These are phyloP conservation scores for Rhineura floridana DNA, from an alignment of 2,113 vertebrate species.

Conservation along the genomic window DNA sequence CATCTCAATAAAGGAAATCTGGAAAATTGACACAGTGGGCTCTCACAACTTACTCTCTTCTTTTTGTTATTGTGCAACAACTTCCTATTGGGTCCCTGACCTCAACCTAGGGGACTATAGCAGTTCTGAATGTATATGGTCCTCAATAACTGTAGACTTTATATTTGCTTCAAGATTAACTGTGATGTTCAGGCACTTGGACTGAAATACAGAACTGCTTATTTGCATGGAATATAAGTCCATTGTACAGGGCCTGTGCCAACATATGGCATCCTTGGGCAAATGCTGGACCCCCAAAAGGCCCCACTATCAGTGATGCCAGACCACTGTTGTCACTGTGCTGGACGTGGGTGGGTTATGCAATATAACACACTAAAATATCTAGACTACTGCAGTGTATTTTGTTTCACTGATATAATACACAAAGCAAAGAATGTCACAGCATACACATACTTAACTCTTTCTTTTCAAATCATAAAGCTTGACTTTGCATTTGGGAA, in stretches of 20 bases:
- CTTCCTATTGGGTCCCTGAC: neutral
- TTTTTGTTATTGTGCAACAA: neutral
- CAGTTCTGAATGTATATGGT: neutral
- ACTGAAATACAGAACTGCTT: neutral
- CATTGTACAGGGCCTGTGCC: too few relatives aligned
- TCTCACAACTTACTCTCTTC: accelerated
- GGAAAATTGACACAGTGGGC: neutral
- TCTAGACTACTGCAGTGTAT: slow-evolving; percentile 3
- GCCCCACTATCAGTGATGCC: too few relatives aligned
- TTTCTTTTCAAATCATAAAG: neutral
- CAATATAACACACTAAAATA: neutral
- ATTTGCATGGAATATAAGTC: neutral
- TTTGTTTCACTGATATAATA: neutral
- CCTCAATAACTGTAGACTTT: slow-evolving; percentile 3
- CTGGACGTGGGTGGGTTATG: too few relatives aligned
- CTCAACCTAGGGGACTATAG: neutral
- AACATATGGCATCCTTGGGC: too few relatives aligned
- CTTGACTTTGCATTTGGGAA: neutral
- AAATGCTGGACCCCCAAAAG: too few relatives aligned
- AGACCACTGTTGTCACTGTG: too few relatives aligned
- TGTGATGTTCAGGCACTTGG: neutral
- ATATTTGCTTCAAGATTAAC: slow-evolving; percentile 20
- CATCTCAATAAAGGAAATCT: neutral
- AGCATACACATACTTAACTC: neutral
- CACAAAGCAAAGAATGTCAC: neutral